Conservation (phyloP, 2,113 vertebrate species). For the Lontra canadensis region DNA sequence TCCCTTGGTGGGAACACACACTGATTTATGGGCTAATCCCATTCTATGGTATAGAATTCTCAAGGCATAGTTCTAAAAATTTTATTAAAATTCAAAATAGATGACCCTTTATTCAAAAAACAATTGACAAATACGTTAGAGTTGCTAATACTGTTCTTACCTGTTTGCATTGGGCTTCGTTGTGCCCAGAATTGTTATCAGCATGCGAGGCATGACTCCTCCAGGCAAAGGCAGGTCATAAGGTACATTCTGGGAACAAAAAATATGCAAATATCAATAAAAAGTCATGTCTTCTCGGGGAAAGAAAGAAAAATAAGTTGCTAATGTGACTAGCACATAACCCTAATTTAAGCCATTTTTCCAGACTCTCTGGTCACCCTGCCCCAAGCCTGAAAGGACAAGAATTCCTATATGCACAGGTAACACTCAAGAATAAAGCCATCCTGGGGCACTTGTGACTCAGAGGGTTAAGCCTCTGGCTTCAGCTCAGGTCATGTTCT, state of each 20-base stretch:
- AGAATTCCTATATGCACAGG: neutral
- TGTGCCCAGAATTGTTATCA: constrained; percentile 80
- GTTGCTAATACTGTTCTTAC: constrained; percentile 65
- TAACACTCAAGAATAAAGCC: neutral
- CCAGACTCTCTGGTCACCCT: neutral
- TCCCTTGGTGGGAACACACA: neutral
- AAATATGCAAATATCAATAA: neutral
- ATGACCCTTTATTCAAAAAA: neutral
- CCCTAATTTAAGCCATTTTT: neutral
- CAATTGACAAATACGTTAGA: neutral
- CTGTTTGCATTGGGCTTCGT: constrained; percentile 77
- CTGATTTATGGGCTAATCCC: neutral
- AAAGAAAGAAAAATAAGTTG: neutral
- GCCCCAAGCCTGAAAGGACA: neutral
- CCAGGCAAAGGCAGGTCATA: constrained; percentile 77
- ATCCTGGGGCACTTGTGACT: neutral
- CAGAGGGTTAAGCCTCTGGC: neutral
- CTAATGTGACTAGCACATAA: neutral
- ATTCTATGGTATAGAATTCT: neutral
- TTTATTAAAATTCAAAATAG: neutral
- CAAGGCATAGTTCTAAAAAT: neutral
- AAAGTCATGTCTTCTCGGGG: neutral
- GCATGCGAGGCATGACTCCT: constrained; percentile 79
- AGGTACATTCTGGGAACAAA: constrained; percentile 79
- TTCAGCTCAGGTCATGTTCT: neutral